phyloP scores from a whole-genome alignment of 2,888 invertebrate genomes.

The Achlya flavicornis region DNA sequence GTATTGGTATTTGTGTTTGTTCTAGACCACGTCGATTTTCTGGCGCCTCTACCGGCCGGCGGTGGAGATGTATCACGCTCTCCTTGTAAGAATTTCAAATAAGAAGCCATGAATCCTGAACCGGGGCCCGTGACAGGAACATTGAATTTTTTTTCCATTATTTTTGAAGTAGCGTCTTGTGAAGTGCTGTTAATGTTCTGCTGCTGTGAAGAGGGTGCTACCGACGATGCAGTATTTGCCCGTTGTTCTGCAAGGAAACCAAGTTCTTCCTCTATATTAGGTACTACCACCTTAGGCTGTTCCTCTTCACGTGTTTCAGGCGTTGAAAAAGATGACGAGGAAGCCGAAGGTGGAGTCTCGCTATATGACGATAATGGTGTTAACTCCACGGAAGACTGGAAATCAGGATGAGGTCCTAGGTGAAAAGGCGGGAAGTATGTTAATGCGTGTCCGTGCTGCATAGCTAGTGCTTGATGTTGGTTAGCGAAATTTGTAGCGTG shows the following conservation, averaged over 20 bases:
- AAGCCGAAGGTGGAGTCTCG: slow-evolving; percentile 84
- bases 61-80: slow-evolving; percentile 92
- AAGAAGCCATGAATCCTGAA: slow-evolving; percentile 94
- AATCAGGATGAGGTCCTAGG: slow-evolving; percentile 87
- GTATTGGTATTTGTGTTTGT: slow-evolving; percentile 69
- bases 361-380: slow-evolving; percentile 84
- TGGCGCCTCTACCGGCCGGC: slow-evolving; percentile 86
- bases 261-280: slow-evolving; percentile 94
- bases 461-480: slow-evolving; percentile 87
- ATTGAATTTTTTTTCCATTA: slow-evolving; percentile 85
- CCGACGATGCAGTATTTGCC: slow-evolving; percentile 78
- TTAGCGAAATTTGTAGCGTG: slow-evolving; percentile 83
- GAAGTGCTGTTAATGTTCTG: slow-evolving; percentile 77
- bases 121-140: slow-evolving; percentile 85
- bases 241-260: slow-evolving; percentile 89
- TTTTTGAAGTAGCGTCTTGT: slow-evolving; percentile 78
- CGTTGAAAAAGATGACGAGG: slow-evolving; percentile 82
- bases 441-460: slow-evolving; percentile 88
- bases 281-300: slow-evolving; percentile 93
- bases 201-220: slow-evolving; percentile 81
- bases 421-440: slow-evolving; percentile 92
- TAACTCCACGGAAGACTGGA: slow-evolving; percentile 86
- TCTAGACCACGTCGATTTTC: slow-evolving; percentile 87
- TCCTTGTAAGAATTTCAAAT: slow-evolving; percentile 92
- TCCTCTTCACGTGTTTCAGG: slow-evolving; percentile 86